phyloP scores from a whole-genome alignment of 2,797 vertebrate genomes.

The Argyrosomus regius region DNA sequence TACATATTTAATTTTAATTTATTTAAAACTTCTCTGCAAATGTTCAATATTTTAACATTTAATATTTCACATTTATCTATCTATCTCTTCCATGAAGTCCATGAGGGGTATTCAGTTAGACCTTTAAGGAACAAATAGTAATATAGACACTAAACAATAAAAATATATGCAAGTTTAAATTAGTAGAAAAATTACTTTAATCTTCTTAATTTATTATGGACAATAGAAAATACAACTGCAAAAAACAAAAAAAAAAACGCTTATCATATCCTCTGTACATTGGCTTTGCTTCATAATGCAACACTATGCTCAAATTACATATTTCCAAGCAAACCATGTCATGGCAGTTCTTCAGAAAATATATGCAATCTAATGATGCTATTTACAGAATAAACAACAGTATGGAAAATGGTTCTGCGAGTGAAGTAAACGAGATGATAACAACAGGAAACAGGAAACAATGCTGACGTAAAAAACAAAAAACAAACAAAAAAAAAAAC shows the following conservation, averaged over 20 bases:
- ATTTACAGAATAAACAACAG: conserved; percentile 78
- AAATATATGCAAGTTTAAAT: conserved; percentile 7
- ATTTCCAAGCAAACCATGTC: conserved; percentile 45
- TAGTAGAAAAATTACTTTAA: conserved; percentile 85
- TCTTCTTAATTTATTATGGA: conserved; percentile 92
- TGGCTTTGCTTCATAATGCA: conserved; percentile 75
- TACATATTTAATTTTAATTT: too few species aligned
- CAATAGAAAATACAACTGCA: conserved; percentile 91
- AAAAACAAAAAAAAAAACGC: conserved; percentile 76
- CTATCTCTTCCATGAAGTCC: too few species aligned
- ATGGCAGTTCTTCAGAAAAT: conserved; percentile 81
- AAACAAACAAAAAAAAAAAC: too few species aligned
- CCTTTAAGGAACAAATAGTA: not conserved
- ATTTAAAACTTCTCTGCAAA: too few species aligned
- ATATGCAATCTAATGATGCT: conserved; percentile 76
- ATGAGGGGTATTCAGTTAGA: too few species aligned
- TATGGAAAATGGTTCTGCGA: conserved; percentile 27
- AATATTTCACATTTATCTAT: too few species aligned
- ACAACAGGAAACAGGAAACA: conserved; percentile 13
- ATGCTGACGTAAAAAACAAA: not conserved
- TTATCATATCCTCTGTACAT: conserved; percentile 89
- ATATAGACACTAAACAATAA: not conserved
- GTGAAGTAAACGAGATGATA: conserved; percentile 14
- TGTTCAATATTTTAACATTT: too few species aligned
- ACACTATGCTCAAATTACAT: conserved; percentile 65